Evolutionary conservation across 2,113 vertebrate genomes (phyloP).

Genomic region (Trematocara macrostoma): DNA sequence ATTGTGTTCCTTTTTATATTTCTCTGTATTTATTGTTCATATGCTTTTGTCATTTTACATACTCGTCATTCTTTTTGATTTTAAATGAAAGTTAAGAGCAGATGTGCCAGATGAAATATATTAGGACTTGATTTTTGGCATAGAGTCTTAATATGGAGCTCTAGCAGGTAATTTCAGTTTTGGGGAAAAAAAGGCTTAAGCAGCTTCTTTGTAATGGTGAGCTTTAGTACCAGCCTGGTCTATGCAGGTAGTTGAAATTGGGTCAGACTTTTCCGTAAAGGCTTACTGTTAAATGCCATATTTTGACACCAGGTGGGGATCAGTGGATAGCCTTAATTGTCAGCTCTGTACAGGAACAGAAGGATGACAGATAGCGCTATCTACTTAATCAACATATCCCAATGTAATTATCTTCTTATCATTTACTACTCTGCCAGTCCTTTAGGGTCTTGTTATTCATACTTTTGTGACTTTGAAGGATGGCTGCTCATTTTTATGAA

Average conservation of each 20-base stretch:
- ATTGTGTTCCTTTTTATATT: background rate
- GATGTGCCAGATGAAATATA: background rate
- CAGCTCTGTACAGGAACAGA: background rate
- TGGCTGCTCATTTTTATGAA: constrained; percentile 2
- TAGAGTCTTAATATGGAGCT: background rate
- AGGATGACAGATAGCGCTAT: background rate
- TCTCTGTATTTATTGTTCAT: background rate
- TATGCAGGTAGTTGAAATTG: background rate
- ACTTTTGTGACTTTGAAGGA: background rate
- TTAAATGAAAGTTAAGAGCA: background rate
- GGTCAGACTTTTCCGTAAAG: background rate
- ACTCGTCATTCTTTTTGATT: background rate
- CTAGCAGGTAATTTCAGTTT: background rate
- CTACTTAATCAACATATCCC: background rate
- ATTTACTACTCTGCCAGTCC: background rate
- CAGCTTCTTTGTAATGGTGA: background rate
- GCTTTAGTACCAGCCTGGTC: background rate
- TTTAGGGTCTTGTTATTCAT: background rate
- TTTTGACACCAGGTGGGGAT: background rate
- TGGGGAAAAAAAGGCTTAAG: background rate
- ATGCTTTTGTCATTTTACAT: background rate
- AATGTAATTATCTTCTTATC: background rate
- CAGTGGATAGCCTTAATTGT: background rate
- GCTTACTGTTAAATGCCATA: background rate
- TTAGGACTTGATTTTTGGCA: background rate